phyloP scores from a whole-genome alignment of 2,888 invertebrate species.

The Ernsta delagoae region DNA sequence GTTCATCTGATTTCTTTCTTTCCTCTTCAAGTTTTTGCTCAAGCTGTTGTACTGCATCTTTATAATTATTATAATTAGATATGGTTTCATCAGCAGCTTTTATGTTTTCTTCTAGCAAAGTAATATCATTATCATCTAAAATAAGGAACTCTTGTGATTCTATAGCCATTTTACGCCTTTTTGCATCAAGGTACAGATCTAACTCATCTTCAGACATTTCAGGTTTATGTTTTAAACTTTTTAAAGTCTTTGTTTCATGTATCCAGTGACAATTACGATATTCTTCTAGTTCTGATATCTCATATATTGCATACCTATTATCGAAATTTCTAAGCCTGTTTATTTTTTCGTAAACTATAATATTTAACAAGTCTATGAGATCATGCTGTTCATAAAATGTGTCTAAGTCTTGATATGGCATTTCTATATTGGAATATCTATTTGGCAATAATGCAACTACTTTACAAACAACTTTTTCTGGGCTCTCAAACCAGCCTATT shows the following conservation, averaged over 20 bases:
- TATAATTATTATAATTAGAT: constrained; percentile 61
- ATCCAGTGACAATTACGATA: constrained; percentile 86
- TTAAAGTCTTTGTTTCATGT: constrained; percentile 68
- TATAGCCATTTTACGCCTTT: constrained; percentile 72
- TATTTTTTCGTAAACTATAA: constrained; percentile 83
- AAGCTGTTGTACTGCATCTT: constrained; percentile 70
- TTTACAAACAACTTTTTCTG: constrained; percentile 78
- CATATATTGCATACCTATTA: constrained; percentile 83
- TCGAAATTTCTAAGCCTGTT: constrained; percentile 73
- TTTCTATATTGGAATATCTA: constrained; percentile 66
- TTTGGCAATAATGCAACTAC: constrained; percentile 73
- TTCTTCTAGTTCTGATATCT: constrained; percentile 78
- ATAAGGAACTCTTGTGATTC: constrained; percentile 69
- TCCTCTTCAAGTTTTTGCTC: constrained; percentile 77
- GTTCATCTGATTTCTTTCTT: constrained; percentile 70
- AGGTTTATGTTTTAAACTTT: constrained; percentile 68
- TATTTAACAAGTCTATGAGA: constrained; percentile 82
- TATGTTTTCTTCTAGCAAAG: constrained; percentile 67
- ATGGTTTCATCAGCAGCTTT: constrained; percentile 63
- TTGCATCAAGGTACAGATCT: constrained; percentile 65
- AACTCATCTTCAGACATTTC: constrained; percentile 67
- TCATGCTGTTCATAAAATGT: constrained; percentile 71
- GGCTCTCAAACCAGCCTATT: constrained; percentile 77
- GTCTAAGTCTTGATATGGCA: constrained; percentile 65
- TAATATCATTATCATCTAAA: constrained; percentile 68